These are phyloP conservation scores for Enhydra lutris DNA, from an alignment of 2,113 vertebrate genomes.

Conservation along the genomic window DNA sequence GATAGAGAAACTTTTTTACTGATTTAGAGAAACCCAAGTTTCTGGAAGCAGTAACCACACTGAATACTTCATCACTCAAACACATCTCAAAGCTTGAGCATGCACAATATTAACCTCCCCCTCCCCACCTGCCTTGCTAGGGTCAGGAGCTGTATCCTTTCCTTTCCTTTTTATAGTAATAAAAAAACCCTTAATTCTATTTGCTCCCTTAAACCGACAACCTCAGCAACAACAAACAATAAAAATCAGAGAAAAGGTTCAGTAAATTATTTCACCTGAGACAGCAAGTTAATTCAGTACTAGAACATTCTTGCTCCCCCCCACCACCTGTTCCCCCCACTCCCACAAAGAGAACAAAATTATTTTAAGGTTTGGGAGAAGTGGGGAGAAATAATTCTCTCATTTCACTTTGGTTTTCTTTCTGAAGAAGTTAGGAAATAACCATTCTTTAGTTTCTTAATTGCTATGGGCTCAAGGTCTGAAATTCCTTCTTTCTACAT, in stretches of 20 bases:
- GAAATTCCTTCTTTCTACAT: slow-evolving; percentile 17
- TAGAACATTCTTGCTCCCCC: neutral
- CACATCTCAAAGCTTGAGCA: slow-evolving; percentile 31
- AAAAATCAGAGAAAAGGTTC: slow-evolving; percentile 32
- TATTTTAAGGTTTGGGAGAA: neutral
- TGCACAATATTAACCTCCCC: neutral
- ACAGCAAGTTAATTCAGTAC: neutral
- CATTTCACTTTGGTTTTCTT: neutral
- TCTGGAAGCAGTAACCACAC: neutral
- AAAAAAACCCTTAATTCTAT: neutral
- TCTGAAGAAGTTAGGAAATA: neutral
- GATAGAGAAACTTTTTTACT: slow-evolving; percentile 28
- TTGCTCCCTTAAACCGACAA: slow-evolving; percentile 19
- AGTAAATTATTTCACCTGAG: slow-evolving; percentile 27
- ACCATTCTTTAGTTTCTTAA: neutral
- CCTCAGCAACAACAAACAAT: slow-evolving; percentile 24
- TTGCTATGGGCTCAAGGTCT: neutral
- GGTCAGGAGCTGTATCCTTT: fast-evolving
- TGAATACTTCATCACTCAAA: slow-evolving; percentile 8
- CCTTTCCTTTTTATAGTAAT: neutral
- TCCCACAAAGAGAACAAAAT: neutral
- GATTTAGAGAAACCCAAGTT: slow-evolving; percentile 51
- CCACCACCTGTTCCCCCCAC: neutral
- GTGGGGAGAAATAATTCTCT: neutral
- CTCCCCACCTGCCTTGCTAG: neutral